phyloP scores from a whole-genome alignment of 2,797 vertebrate genomes.

The Muraenolepis orangiensis region DNA sequence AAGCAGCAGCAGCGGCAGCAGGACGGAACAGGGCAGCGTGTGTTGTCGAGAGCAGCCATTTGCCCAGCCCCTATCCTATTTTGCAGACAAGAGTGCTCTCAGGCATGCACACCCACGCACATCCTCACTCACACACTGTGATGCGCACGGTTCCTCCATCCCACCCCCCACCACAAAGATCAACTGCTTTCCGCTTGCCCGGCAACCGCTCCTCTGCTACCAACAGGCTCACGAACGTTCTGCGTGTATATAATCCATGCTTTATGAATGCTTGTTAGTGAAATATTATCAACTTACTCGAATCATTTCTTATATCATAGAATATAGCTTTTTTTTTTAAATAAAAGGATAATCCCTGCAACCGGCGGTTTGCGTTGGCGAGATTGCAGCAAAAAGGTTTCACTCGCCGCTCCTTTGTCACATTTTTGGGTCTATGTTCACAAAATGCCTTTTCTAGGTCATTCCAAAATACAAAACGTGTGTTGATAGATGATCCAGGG shows the following conservation, averaged over 20 bases:
- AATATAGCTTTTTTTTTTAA: not conserved
- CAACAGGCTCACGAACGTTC: conserved; percentile 1
- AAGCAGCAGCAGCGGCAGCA: conserved; percentile 47
- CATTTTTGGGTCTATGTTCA: conserved; percentile 3
- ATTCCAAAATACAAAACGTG: not conserved
- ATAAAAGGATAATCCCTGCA: too few relatives aligned
- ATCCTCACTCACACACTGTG: conserved; percentile 8
- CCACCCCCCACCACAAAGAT: conserved; percentile 16
- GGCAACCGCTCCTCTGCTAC: conserved; percentile 22
- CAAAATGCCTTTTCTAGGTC: not conserved
- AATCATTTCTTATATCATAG: not conserved
- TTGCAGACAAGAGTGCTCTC: conserved; percentile 29
- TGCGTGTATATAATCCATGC: not conserved
- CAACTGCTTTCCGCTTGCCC: conserved; percentile 26
- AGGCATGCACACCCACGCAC: conserved; percentile 29
- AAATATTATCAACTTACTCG: not conserved
- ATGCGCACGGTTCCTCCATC: not conserved
- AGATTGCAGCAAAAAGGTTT: not conserved
- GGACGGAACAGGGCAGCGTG: conserved; percentile 25
- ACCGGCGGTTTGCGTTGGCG: not conserved
- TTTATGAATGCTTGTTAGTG: conserved; percentile 9
- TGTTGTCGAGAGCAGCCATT: conserved; percentile 9
- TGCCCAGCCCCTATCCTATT: conserved; percentile 32
- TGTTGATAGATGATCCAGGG: not conserved
- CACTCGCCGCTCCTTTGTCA: not conserved